These are phyloP conservation scores for Pachliopta kotzebuea DNA, from an alignment of 2,888 invertebrate genomes.

Conservation along the genomic window DNA sequence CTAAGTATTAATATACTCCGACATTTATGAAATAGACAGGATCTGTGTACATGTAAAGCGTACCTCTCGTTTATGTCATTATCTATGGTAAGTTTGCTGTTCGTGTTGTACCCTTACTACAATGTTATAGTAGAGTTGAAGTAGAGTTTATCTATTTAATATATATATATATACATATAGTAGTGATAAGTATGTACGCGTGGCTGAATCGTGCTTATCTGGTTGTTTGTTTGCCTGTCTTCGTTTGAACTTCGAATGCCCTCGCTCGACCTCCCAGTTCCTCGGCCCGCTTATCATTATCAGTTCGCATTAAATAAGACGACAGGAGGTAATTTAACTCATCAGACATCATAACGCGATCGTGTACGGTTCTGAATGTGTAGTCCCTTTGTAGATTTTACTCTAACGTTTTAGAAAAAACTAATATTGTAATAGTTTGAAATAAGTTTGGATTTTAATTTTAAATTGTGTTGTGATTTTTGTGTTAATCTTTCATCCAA, in stretches of 20 bases:
- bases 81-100: conserved; percentile 1
- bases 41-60: not conserved
- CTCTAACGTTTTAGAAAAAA: conserved; percentile 27
- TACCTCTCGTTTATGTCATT: not conserved
- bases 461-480: conserved; percentile 66
- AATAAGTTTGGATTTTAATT: conserved; percentile 41
- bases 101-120: conserved; percentile 4
- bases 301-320: conserved; percentile 72
- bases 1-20: not conserved
- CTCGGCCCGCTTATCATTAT: conserved; percentile 70
- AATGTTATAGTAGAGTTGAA: conserved; percentile 21
- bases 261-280: conserved; percentile 74
- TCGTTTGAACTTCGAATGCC: conserved; percentile 72
- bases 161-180: conserved; percentile 29
- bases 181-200: conserved; percentile 61
- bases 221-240: conserved; percentile 70
- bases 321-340: conserved; percentile 63
- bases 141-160: conserved; percentile 19
- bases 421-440: conserved; percentile 33
- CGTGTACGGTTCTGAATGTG: conserved; percentile 39
- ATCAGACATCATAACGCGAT: conserved; percentile 57
- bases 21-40: not conserved
- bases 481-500: conserved; percentile 72
- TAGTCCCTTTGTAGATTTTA: conserved; percentile 30
- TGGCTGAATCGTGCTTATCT: conserved; percentile 75